Evolutionary conservation across 2,888 invertebrate genomes (phyloP).

Genomic region (Pollenia griseotomentosa): DNA sequence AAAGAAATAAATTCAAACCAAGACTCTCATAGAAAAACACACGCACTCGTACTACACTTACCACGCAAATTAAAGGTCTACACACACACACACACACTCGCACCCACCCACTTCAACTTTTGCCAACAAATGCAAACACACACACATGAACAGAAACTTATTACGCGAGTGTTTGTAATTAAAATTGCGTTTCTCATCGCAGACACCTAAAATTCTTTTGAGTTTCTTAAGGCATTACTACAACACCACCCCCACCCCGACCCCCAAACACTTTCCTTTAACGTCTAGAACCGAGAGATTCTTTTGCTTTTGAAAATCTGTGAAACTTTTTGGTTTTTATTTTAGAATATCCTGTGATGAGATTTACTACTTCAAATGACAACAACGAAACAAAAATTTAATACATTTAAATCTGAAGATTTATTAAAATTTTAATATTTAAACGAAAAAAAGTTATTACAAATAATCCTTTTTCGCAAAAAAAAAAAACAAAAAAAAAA

Average conservation of each 20-base stretch:
- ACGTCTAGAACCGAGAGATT: background rate
- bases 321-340: conserved; percentile 5
- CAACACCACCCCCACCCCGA: background rate
- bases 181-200: conserved; percentile 40
- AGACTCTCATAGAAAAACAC: conserved; percentile 5
- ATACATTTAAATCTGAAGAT: background rate
- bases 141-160: conserved; percentile 2
- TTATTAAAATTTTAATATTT: conserved; percentile 20
- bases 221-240: background rate
- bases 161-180: conserved; percentile 49
- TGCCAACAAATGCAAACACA: conserved; percentile 11
- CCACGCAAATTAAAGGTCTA: conserved; percentile 9
- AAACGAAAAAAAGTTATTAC: background rate
- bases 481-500: background rate
- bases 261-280: background rate
- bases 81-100: background rate
- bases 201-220: conserved; percentile 30
- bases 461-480: background rate
- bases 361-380: conserved; percentile 23
- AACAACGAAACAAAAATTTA: conserved; percentile 40
- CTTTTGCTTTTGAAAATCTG: background rate
- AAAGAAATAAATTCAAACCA: conserved; percentile 44
- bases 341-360: conserved; percentile 37
- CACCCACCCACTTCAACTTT: conserved; percentile 11
- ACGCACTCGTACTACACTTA: conserved; percentile 8